Evolutionary conservation across 2,888 invertebrate species (phyloP).

Genomic region (Hedychridium roseum): DNA sequence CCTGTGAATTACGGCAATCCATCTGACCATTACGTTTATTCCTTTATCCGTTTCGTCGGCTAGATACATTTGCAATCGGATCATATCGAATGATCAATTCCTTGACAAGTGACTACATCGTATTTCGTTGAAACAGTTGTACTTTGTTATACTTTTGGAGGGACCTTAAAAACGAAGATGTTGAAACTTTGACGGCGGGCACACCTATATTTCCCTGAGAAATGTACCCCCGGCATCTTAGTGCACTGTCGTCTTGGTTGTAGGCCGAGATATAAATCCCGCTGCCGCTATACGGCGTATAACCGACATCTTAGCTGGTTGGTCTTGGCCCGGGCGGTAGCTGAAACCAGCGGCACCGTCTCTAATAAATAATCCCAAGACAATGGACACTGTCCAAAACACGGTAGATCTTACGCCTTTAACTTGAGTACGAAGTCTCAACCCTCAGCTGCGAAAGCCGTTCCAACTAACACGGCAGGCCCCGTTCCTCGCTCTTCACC

Average conservation of each 20-base stretch:
- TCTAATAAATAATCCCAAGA: constrained; percentile 62
- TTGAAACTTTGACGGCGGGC: no score
- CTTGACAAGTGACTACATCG: no score
- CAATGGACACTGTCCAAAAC: constrained; percentile 65
- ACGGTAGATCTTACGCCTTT: constrained; percentile 61
- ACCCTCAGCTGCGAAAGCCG: constrained; percentile 42
- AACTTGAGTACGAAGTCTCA: constrained; percentile 56
- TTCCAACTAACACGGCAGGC: constrained; percentile 17
- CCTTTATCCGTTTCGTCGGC: no score
- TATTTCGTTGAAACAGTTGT: no score
- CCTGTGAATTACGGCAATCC: no score
- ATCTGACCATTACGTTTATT: no score
- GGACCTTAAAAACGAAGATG: no score
- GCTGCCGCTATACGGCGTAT: constrained; percentile 35
- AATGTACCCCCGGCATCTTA: no score
- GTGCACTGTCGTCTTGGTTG: constrained; percentile 40
- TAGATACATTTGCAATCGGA: no score
- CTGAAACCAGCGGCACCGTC: constrained; percentile 39
- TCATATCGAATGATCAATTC: no score
- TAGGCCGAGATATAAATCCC: constrained; percentile 43
- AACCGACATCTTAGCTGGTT: constrained; percentile 52
- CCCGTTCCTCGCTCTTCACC: constrained; percentile 27
- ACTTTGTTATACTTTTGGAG: no score
- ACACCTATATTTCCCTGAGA: no score
- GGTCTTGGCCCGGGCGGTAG: constrained; percentile 45